Evolutionary conservation across 2,888 invertebrate species (phyloP).

Genomic region (Drosophila infuscata): DNA sequence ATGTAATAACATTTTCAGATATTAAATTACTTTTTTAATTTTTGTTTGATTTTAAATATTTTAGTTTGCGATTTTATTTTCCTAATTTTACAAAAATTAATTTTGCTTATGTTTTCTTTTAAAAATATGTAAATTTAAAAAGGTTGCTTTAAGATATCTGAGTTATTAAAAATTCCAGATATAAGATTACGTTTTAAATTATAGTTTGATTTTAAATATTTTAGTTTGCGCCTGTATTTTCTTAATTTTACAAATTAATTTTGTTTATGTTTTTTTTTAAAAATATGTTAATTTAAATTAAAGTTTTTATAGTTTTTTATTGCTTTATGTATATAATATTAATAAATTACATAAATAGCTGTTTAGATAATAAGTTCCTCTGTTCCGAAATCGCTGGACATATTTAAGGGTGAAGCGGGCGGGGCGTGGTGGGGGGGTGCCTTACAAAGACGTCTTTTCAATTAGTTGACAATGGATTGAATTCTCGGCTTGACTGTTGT

Average conservation of each 20-base stretch:
- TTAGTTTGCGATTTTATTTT: no score
- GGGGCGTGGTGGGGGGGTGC: no score
- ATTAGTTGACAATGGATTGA: constrained; percentile 32
- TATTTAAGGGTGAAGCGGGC: neutral
- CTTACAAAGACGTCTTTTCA: constrained; percentile 8
- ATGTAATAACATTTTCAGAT: neutral
- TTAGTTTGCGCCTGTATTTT: neutral
- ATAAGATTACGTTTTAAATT: neutral
- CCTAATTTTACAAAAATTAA: no score
- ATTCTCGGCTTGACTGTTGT: constrained; percentile 38
- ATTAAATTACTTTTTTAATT: no score
- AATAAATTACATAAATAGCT: neutral
- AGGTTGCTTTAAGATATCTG: neutral
- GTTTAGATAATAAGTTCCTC: neutral
- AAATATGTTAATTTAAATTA: neutral
- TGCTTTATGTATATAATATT: neutral
- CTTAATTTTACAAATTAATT: neutral
- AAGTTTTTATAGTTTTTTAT: no score
- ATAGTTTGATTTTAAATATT: neutral
- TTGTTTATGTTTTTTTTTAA: neutral
- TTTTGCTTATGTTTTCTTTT: neutral
- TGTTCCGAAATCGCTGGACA: neutral
- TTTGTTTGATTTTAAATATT: no score
- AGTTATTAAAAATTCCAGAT: neutral
- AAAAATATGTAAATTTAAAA: neutral